phyloP scores from a whole-genome alignment of 92 coral and sea anemone species.

The Isaurus tuberculatus region DNA sequence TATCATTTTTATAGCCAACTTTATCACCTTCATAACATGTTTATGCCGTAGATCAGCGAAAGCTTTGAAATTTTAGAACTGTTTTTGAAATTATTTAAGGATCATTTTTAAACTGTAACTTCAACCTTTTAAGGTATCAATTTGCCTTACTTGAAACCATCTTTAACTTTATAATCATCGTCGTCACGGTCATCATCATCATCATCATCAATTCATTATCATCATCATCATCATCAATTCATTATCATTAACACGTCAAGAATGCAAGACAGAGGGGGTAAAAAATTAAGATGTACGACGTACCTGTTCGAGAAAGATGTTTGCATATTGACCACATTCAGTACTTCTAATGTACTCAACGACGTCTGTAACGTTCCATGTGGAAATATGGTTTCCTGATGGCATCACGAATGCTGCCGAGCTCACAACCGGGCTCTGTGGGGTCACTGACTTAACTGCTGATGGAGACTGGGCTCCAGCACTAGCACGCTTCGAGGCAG shows the following conservation, averaged over 20 bases:
- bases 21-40: too few relatives aligned
- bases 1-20: too few relatives aligned
- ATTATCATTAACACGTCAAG: too few relatives aligned
- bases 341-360: conserved; percentile 70
- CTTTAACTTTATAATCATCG: neutral
- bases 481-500: neutral
- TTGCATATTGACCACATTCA: conserved; percentile 72
- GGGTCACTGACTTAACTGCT: neutral
- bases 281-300: neutral
- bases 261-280: too few relatives aligned
- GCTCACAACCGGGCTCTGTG: conserved; percentile 42
- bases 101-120: too few relatives aligned
- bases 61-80: too few relatives aligned
- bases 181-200: neutral
- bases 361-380: conserved; percentile 75
- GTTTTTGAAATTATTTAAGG: too few relatives aligned
- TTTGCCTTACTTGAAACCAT: too few relatives aligned
- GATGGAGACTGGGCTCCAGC: neutral
- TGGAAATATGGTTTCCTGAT: conserved; percentile 59
- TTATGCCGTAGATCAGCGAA: too few relatives aligned
- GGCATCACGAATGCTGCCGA: conserved; percentile 41
- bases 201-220: too few relatives aligned
- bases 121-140: too few relatives aligned
- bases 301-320: conserved; percentile 81
- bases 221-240: too few relatives aligned